phyloP scores from a whole-genome alignment of 1,140 invertebrate species.

The Cardiocondyla obscurior region DNA sequence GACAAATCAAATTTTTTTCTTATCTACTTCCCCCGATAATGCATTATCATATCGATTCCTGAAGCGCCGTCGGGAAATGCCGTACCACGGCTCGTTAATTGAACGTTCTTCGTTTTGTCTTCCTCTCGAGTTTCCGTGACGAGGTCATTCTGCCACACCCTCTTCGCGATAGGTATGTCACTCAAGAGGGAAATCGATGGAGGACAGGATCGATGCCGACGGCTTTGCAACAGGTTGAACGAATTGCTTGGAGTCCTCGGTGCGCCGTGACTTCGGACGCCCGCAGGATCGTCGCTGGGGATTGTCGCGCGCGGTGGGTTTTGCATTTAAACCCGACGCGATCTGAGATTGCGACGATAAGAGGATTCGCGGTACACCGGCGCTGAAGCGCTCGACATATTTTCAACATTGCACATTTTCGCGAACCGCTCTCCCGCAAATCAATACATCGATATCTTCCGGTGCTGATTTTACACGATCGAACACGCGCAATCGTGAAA shows the following conservation, averaged over 20 bases:
- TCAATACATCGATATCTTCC: not conserved
- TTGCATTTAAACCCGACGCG: constrained; percentile 46
- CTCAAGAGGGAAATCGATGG: constrained; percentile 67
- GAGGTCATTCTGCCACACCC: constrained; percentile 67
- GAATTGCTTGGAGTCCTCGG: constrained; percentile 67
- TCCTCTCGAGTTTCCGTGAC: constrained; percentile 64
- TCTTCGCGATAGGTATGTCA: constrained; percentile 55
- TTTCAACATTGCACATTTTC: constrained; percentile 6
- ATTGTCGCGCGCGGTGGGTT: constrained; percentile 35
- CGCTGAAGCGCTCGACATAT: constrained; percentile 14
- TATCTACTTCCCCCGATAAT: not conserved
- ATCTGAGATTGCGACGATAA: constrained; percentile 66
- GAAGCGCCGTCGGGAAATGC: constrained; percentile 22
- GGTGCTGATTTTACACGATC: not conserved
- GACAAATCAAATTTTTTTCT: constrained; percentile 3
- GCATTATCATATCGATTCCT: constrained; percentile 15
- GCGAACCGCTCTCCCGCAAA: not conserved
- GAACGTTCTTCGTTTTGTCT: constrained; percentile 62
- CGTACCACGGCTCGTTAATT: constrained; percentile 23
- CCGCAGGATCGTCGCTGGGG: constrained; percentile 21
- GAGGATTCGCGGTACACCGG: constrained; percentile 53
- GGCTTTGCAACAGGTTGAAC: constrained; percentile 73
- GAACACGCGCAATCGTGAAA: not conserved
- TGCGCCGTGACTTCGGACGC: constrained; percentile 55
- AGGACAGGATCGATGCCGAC: constrained; percentile 71